A percentile compares a stretch with the other conserved stretches of the same genome.
Conservation (phyloP, 2,113 vertebrate species). For the Phyllopteryx taeniolatus region DNA sequence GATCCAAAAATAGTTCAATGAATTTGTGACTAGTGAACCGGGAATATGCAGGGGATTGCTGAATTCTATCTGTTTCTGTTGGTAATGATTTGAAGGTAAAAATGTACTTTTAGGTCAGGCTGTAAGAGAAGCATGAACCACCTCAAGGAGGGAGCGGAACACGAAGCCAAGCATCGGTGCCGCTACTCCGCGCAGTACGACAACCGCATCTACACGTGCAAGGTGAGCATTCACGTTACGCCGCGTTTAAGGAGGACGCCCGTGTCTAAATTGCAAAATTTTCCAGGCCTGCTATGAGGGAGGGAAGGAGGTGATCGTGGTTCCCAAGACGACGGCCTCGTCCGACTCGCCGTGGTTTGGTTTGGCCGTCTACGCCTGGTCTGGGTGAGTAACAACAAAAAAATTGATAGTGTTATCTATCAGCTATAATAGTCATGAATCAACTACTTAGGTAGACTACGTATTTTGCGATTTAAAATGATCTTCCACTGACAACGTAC, state of each 20-base stretch:
- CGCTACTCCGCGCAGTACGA: conserved; percentile 93
- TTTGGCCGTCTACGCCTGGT: conserved; percentile 97
- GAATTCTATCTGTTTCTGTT: background rate
- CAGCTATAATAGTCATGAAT: background rate
- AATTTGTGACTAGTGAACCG: background rate
- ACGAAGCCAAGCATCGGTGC: conserved; percentile 91
- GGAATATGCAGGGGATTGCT: background rate
- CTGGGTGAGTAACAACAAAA: conserved; percentile 81
- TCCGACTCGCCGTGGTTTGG: conserved; percentile 98
- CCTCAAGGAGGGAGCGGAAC: conserved; percentile 84
- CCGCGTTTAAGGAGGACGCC: background rate
- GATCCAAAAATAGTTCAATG: too few species aligned
- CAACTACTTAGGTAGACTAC: background rate
- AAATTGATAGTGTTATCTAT: background rate
- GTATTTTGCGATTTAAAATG: background rate
- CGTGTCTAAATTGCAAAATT: conserved; percentile 28
- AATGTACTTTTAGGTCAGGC: conserved; percentile 75
- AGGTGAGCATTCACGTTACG: conserved; percentile 70
- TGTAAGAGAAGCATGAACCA: conserved; percentile 99
- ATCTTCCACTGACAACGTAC: background rate
- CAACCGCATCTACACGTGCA: conserved; percentile 96
- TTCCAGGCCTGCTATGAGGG: conserved; percentile 91
- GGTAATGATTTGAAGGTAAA: too few species aligned
- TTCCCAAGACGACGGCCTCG: conserved; percentile 98
- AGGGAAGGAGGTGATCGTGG: conserved; percentile 94